These are phyloP conservation scores for Gadus macrocephalus DNA, from an alignment of 2,113 vertebrate species.

Conservation along the genomic window DNA sequence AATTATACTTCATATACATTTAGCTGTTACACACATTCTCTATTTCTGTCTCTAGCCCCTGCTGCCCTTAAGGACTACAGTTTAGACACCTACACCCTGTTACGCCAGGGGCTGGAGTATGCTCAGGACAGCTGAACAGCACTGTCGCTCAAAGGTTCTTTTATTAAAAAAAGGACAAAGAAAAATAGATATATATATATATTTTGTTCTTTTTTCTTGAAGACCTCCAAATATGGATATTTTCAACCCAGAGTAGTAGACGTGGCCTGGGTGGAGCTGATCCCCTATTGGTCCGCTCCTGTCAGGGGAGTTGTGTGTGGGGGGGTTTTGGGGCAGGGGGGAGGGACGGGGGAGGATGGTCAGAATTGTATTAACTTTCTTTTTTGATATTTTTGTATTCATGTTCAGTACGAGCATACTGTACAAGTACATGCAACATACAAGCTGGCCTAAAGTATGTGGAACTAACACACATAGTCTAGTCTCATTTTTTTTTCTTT, in stretches of 20 bases:
- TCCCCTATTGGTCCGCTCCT: slow-evolving; percentile 84
- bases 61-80: slow-evolving; percentile 81
- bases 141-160: slow-evolving; percentile 79
- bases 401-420: slow-evolving; percentile 98
- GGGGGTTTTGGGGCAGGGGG: slow-evolving; percentile 40
- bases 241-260: slow-evolving; percentile 81
- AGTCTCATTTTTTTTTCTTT: slow-evolving; percentile 78
- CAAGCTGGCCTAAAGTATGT: slow-evolving; percentile 93
- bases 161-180: slow-evolving; percentile 67
- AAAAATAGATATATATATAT: slow-evolving; percentile 27
- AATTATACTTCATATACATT: slow-evolving; percentile 73
- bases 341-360: slow-evolving; percentile 68
- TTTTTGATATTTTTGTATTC: slow-evolving; percentile 89
- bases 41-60: slow-evolving; percentile 85
- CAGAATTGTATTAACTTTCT: slow-evolving; percentile 84
- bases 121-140: slow-evolving; percentile 87
- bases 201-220: slow-evolving; percentile 20
- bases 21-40: slow-evolving; percentile 89
- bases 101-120: slow-evolving; percentile 76
- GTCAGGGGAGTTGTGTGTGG: slow-evolving; percentile 52
- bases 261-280: slow-evolving; percentile 77
- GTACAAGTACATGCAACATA: slow-evolving; percentile 99
- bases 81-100: slow-evolving; percentile 82
- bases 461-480: slow-evolving; percentile 93
- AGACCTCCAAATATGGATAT: slow-evolving; percentile 85